Conservation (phyloP, 2,888 invertebrate genomes). For the Stenodema calcarata region DNA sequence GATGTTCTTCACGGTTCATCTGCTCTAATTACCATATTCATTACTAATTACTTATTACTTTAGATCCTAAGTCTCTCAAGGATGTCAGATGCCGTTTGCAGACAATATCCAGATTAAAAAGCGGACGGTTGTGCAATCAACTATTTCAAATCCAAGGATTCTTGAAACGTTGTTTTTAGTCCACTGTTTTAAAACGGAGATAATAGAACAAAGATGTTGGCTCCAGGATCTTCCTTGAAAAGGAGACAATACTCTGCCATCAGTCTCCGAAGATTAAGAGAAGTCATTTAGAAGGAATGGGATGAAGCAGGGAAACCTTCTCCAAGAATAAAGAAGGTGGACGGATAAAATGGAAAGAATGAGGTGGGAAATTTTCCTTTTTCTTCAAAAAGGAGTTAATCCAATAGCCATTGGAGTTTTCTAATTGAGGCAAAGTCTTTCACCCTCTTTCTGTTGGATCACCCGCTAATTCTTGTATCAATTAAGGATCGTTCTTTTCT, state of each 20-base stretch:
- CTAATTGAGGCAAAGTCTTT: conserved; percentile 48
- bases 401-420: conserved; percentile 43
- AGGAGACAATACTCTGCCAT: neutral
- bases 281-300: conserved; percentile 1
- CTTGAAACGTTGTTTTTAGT: neutral
- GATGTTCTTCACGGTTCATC: no score
- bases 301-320: neutral
- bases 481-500: conserved; percentile 50
- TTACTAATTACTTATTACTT: no score
- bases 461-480: conserved; percentile 56
- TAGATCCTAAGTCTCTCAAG: no score
- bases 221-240: neutral
- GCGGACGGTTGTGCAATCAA: no score
- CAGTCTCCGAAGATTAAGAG: neutral
- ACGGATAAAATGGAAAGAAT: conserved; percentile 21
- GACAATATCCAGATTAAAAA: no score
- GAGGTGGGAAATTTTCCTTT: conserved; percentile 5
- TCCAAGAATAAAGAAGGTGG: neutral
- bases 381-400: conserved; percentile 45
- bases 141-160: no score
- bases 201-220: neutral
- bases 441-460: conserved; percentile 52
- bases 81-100: no score
- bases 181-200: neutral
- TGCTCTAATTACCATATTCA: no score